Evolutionary conservation across 2,888 invertebrate species (phyloP).

Genomic region (Euplexia lucipara): DNA sequence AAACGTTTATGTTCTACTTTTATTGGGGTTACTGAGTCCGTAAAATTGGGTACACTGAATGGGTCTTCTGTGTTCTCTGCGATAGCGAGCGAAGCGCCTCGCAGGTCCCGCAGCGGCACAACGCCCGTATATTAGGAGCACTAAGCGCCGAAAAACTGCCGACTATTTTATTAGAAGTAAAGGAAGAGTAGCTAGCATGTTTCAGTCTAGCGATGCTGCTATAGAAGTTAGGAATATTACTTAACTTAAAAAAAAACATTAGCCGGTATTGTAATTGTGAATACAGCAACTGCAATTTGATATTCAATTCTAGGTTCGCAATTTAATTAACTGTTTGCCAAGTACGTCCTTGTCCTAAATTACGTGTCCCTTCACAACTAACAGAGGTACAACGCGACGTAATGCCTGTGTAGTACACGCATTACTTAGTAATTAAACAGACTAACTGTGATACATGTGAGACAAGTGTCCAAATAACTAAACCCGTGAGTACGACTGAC

Average conservation of each 20-base stretch:
- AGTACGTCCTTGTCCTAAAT: slow-evolving; percentile 1
- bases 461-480: neutral
- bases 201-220: neutral
- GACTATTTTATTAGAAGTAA: neutral
- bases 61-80: neutral
- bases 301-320: slow-evolving; percentile 6
- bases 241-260: neutral
- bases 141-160: neutral
- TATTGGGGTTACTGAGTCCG: too few species aligned
- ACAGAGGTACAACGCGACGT: neutral
- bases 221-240: neutral
- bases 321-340: neutral
- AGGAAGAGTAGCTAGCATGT: neutral
- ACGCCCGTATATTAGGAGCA: neutral
- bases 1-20: too few species aligned
- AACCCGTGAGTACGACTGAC: neutral
- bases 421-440: neutral
- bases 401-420: neutral
- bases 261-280: neutral
- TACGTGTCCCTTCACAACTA: neutral
- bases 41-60: neutral
- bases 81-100: neutral
- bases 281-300: too few species aligned
- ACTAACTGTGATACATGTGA: neutral
- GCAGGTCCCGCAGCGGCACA: neutral